These are phyloP conservation scores for Aldrovandia affinis DNA, from an alignment of 2,797 vertebrate species.

Conservation along the genomic window DNA sequence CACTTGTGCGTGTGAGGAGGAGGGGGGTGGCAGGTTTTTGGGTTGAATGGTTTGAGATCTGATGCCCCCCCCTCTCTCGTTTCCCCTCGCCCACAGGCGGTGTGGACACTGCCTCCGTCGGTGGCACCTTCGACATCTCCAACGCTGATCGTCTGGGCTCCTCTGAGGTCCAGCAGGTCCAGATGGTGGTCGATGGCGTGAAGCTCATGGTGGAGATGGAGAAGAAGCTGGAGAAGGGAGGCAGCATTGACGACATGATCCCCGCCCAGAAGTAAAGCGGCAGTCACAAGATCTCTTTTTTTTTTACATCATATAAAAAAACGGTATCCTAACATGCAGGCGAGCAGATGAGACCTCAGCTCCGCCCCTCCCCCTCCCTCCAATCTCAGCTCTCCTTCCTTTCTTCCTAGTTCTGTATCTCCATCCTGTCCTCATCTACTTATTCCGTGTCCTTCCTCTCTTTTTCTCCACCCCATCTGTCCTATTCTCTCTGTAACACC, in stretches of 20 bases:
- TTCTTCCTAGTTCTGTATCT: conserved; percentile 45
- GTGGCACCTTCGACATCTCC: conserved; percentile 92
- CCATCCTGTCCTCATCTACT: conserved; percentile 25
- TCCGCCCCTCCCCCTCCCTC: conserved; percentile 50
- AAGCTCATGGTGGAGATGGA: conserved; percentile 98
- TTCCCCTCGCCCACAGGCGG: conserved; percentile 73
- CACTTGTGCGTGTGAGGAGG: neutral
- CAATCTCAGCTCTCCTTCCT: conserved; percentile 54
- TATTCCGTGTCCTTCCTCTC: conserved; percentile 9
- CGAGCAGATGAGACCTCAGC: conserved; percentile 32
- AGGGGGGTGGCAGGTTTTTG: neutral
- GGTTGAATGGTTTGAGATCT: neutral
- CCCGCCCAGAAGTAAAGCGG: conserved; percentile 88
- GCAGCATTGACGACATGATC: conserved; percentile 90
- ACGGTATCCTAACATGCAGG: conserved; percentile 33
- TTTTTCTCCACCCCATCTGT: conserved; percentile 41
- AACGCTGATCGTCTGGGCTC: conserved; percentile 93
- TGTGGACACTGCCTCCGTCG: conserved; percentile 92
- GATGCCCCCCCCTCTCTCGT: neutral
- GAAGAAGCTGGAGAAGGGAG: conserved; percentile 94
- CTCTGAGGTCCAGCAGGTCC: conserved; percentile 92
- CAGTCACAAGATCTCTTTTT: conserved; percentile 54
- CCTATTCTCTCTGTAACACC: conserved; percentile 72
- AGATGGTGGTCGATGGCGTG: conserved; percentile 95
- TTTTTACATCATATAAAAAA: conserved; percentile 54